phyloP scores from a whole-genome alignment of 2,888 invertebrate species.

The Peribatodes rhomboidaria region DNA sequence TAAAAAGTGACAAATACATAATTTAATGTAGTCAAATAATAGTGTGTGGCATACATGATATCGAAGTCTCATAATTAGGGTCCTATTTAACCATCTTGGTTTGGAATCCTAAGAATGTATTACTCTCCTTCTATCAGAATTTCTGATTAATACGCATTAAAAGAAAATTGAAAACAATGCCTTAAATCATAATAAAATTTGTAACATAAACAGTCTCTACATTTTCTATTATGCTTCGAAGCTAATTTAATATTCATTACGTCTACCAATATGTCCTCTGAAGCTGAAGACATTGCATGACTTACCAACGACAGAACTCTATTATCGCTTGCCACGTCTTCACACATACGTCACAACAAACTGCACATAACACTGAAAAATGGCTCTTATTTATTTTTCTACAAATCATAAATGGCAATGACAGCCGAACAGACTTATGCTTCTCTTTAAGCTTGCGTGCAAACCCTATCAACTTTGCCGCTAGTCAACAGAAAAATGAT shows the following conservation, averaged over 20 bases:
- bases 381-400: constrained; percentile 33
- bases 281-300: constrained; percentile 55
- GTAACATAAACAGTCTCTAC: constrained; percentile 1
- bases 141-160: no score
- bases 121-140: no score
- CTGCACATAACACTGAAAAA: constrained; percentile 43
- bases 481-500: constrained; percentile 21
- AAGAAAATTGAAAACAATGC: no score
- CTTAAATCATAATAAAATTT: no score
- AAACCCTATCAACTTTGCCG: constrained; percentile 11
- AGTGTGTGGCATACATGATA: no score
- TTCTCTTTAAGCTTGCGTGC: constrained; percentile 3
- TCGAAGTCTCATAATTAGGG: no score
- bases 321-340: constrained; percentile 49
- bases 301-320: constrained; percentile 50
- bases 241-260: constrained; percentile 46
- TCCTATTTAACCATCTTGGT: no score
- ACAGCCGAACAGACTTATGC: constrained; percentile 15
- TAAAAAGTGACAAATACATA: no score
- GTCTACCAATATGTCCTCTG: constrained; percentile 39
- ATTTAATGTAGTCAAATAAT: no score
- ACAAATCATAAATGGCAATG: constrained; percentile 44
- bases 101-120: no score
- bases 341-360: constrained; percentile 42
- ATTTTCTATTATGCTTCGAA: constrained; percentile 23